phyloP scores from a whole-genome alignment of 2,797 vertebrate genomes.

The Columba guinea region DNA sequence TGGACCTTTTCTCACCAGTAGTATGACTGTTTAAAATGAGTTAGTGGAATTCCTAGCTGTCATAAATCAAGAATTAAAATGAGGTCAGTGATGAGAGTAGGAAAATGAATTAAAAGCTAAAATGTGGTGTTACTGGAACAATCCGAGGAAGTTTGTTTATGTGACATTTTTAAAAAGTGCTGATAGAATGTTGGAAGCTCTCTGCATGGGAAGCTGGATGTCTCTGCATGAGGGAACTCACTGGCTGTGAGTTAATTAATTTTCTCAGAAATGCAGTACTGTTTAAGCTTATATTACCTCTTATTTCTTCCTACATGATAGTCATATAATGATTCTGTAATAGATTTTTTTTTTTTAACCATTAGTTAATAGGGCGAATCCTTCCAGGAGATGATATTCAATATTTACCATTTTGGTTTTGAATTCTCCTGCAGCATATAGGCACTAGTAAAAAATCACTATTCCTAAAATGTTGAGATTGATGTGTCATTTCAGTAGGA shows the following conservation, averaged over 20 bases:
- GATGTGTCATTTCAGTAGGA: background rate
- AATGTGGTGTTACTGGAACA: background rate
- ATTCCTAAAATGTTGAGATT: background rate
- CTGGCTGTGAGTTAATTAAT: conserved; percentile 40
- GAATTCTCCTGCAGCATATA: background rate
- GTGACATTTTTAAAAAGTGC: background rate
- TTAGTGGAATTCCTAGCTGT: background rate
- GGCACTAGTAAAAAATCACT: background rate
- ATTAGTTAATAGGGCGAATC: background rate
- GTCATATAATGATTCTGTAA: background rate
- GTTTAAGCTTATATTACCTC: background rate
- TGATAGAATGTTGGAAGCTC: background rate
- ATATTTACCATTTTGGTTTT: background rate
- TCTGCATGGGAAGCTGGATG: background rate
- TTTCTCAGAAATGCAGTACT: background rate
- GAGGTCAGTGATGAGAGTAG: background rate
- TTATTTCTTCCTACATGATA: background rate
- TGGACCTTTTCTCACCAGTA: background rate
- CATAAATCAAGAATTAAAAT: background rate
- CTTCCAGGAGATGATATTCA: background rate
- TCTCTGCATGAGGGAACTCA: background rate
- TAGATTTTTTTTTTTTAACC: background rate
- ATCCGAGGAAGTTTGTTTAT: background rate
- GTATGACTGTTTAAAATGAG: background rate
- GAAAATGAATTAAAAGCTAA: background rate